These are phyloP conservation scores for Saguinus imperator DNA, from an alignment of 2,113 vertebrate genomes.

Conservation along the genomic window DNA sequence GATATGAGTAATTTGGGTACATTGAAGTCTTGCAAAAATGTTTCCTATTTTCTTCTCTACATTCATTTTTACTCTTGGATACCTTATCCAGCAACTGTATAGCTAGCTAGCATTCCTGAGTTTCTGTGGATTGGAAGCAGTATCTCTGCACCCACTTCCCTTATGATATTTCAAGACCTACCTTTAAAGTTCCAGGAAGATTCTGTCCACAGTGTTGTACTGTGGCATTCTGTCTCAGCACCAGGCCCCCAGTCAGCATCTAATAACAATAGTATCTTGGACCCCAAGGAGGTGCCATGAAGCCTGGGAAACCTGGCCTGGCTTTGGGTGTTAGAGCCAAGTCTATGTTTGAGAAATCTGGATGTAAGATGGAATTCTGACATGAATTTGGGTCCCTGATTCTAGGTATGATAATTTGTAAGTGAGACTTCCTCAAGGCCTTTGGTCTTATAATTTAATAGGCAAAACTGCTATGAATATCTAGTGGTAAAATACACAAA, in stretches of 20 bases:
- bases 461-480: slow-evolving; percentile 27
- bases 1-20: slow-evolving; percentile 15
- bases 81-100: not conserved
- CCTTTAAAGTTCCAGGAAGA: slow-evolving; percentile 33
- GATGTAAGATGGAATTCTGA: not conserved
- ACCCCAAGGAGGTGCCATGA: not conserved
- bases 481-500: not conserved
- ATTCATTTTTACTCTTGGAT: slow-evolving; percentile 20
- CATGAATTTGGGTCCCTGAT: slow-evolving; percentile 9
- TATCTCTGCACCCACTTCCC: not conserved
- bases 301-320: not conserved
- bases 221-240: not conserved
- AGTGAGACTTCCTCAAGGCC: not conserved
- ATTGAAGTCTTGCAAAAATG: not conserved
- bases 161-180: not conserved
- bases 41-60: not conserved
- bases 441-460: slow-evolving; percentile 36
- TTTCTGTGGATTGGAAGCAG: not conserved
- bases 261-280: not conserved
- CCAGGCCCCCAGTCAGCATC: not conserved
- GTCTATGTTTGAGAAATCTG: not conserved
- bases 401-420: slow-evolving; percentile 24
- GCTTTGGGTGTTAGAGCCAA: not conserved
- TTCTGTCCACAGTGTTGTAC: not conserved
- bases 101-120: not conserved